Base-by-base conservation (phyloP, 2,113 vertebrate species). In the Apaloderma vittatum region DNA sequence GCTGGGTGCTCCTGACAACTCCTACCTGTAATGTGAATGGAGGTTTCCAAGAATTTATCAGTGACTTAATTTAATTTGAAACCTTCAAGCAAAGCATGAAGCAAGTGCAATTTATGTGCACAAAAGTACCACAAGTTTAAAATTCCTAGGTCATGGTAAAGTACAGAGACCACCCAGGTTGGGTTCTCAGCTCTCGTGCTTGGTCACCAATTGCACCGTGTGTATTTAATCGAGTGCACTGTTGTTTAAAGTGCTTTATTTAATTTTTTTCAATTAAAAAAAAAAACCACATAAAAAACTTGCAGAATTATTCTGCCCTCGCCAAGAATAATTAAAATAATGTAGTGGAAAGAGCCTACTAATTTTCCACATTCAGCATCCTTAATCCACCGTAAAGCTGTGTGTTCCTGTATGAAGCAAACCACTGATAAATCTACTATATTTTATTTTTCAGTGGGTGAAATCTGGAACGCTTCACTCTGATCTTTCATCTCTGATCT, bases 201-300 rank as follows among this genome's bases (percentile, higher is more conserved):
- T 43, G 57, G 51, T 3, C 95, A 73, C 76, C 80, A 91, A 7
- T 52, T 36, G 14, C 74, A 32, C 79, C 67, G 81, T 76, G 68
- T 55, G 68, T 86, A 84, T 74, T 89, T 92, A 77, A 86, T 84
- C 57, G 40, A 93, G 61, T 27, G 48, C 32, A 32, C 37, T 17
- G 19, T 67, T 91, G 34, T 89, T 96, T 55, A 27, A 75, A 91
- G 61, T 30, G 32, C 57, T 88, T 81, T 57, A 86, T 94, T 89
- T 71, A 72, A 93, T 91, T 87, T 84, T 76, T 94, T 91, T 84
- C 94, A 91, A 94, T 90, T 93, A 8, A 55, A 90, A 94, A 80
- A 82, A 84, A 46, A 46, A 46, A 46, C 45, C 17, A 40, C 40
- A 73, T 77, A n/a, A 73, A 94, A 91, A 84, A n/a, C 55, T 78